phyloP scores from a whole-genome alignment of 2,797 vertebrate species.

The Monodelphis domestica region DNA sequence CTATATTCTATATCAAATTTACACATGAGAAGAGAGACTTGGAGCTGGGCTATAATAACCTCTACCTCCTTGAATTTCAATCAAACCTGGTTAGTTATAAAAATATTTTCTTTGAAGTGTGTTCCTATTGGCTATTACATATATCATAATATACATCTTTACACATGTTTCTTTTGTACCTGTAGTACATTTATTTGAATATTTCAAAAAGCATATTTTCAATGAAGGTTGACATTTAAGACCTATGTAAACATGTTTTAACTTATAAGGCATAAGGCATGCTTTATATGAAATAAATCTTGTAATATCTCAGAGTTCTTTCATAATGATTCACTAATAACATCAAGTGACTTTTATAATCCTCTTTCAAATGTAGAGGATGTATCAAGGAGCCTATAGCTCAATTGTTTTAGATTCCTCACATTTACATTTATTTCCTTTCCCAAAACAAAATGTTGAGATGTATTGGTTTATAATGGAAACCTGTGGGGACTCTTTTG shows the following conservation, averaged over 20 bases:
- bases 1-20: slow-evolving; percentile 25
- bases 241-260: slow-evolving; percentile 66
- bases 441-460: slow-evolving; percentile 58
- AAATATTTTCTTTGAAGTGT: slow-evolving; percentile 27
- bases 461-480: slow-evolving; percentile 63
- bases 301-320: slow-evolving; percentile 59
- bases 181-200: slow-evolving; percentile 27
- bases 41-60: slow-evolving; percentile 51
- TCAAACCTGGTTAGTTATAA: slow-evolving; percentile 29
- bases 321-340: slow-evolving; percentile 72
- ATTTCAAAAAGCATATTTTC: slow-evolving; percentile 32
- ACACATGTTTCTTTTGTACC: neutral
- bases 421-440: slow-evolving; percentile 45
- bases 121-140: neutral
- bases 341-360: slow-evolving; percentile 56
- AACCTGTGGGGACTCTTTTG: slow-evolving; percentile 43
- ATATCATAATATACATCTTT: neutral
- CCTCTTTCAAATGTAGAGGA: slow-evolving; percentile 66
- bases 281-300: slow-evolving; percentile 73
- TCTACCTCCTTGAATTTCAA: slow-evolving; percentile 47
- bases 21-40: slow-evolving; percentile 14
- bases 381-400: slow-evolving; percentile 44
- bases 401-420: slow-evolving; percentile 62
- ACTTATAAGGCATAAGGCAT: slow-evolving; percentile 36
- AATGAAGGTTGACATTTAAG: slow-evolving; percentile 47